Base-by-base conservation (phyloP, 2,113 vertebrate genomes). In the Chamaea fasciata region DNA sequence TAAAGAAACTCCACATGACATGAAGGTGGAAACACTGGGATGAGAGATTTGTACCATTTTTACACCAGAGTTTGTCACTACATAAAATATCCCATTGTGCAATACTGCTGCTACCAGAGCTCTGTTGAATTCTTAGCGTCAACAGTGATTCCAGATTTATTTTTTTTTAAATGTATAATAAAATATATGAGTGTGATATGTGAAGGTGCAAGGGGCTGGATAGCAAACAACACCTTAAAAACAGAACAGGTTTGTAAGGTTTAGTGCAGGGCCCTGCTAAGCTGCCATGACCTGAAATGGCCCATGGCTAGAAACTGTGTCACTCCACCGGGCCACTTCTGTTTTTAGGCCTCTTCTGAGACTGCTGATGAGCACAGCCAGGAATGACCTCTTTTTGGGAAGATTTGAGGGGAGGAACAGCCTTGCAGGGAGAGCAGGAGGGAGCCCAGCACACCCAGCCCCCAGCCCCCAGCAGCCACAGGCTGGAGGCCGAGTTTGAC, bases 301-400 rank as follows among this genome's bases (percentile, higher is more conserved):
- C 50, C 71, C 20, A 12, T 1, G 22, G 15, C 11, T 46, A 17
- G 62, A 88, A 95, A 90, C 10, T 92, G 46, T 88, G 91, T 68
- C 92, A 22, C 35, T 77, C 20, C 82, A 57, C 28, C 1, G 1
- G 37, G 82, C 44, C 63, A n/a, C 19, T 86, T 70, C 85, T 86
- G 59, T 28, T 94, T 91, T 86, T 76, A 93, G 88, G 28, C 31
- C 37, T 70, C 92, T 88, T 83, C 70, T 90, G 94, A 91, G 92
- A 81, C 88, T 77, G 59, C 78, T 67, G 75, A 6, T 47, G 65
- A 93, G 73, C 60, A 37, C 47, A 63, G 83, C 76, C 89, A 86
- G 56, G 65, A 86, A 27, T 30, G 56, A 19, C 50, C 64, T 21
- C 9, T 13, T 85, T 83, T 78, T 42, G 42, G 84, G 91, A 31